Evolutionary conservation across 2,888 invertebrate genomes (phyloP).

Genomic region (Phytoseiulus persimilis): DNA sequence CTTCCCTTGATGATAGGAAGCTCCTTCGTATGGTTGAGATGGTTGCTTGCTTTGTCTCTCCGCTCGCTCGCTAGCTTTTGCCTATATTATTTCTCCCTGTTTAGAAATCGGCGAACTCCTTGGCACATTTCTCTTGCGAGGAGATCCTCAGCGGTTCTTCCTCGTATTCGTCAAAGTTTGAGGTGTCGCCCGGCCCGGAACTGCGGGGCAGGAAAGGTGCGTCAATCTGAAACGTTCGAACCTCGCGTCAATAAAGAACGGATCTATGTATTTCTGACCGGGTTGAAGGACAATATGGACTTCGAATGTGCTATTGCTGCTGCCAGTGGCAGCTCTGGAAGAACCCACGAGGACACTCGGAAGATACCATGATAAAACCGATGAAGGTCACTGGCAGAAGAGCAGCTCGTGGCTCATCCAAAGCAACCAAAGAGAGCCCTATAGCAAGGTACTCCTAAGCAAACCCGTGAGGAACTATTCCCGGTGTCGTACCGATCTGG

Average conservation of each 20-base stretch:
- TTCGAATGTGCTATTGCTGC: not conserved
- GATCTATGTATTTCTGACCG: not conserved
- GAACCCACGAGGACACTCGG: too few species aligned
- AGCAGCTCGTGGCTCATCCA: not conserved
- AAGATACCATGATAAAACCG: too few species aligned
- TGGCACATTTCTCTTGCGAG: conserved; percentile 45
- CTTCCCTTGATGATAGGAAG: not conserved
- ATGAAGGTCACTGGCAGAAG: too few species aligned
- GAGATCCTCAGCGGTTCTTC: conserved; percentile 46
- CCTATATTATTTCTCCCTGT: not conserved
- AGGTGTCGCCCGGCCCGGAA: conserved; percentile 46
- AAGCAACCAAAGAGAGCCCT: not conserved
- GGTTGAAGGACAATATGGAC: not conserved
- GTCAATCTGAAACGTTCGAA: conserved; percentile 42
- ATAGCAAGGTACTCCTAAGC: not conserved
- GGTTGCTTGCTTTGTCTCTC: not conserved
- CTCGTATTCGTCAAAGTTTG: conserved; percentile 47
- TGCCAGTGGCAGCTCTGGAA: too few species aligned
- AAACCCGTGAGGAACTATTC: not conserved
- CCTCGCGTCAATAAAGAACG: not conserved
- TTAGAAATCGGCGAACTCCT: conserved; percentile 46
- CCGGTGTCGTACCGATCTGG: not conserved
- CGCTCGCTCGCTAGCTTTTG: not conserved
- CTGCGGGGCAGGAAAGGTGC: conserved; percentile 46
- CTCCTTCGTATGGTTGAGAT: not conserved